phyloP scores from a whole-genome alignment of 2,797 vertebrate genomes.

The Cetoscarus ocellatus region DNA sequence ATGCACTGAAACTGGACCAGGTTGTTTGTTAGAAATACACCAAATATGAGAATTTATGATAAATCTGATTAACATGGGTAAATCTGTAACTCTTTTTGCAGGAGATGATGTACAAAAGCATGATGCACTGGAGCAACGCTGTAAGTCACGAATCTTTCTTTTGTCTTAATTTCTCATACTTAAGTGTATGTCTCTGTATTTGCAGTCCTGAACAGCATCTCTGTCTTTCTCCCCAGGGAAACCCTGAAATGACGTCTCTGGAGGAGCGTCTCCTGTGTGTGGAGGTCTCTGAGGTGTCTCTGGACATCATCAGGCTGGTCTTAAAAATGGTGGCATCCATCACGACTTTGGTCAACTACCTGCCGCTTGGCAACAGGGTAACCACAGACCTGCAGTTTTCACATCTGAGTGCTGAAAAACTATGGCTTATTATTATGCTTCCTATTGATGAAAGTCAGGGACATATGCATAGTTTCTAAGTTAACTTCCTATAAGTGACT shows the following conservation, averaged over 20 bases:
- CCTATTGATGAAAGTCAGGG: too few relatives aligned
- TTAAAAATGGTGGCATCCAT: constrained; percentile 24
- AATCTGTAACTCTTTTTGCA: constrained; percentile 21
- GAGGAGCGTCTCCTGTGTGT: constrained; percentile 58
- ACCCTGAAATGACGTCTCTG: neutral
- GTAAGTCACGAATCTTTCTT: constrained; percentile 47
- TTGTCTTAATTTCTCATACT: neutral
- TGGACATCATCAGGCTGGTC: neutral
- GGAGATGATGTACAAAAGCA: constrained; percentile 53
- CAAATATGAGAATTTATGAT: too few relatives aligned
- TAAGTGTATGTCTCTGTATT: neutral
- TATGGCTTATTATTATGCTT: too few relatives aligned
- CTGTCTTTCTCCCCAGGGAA: constrained; percentile 22
- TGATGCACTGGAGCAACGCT: constrained; percentile 59
- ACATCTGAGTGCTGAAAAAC: too few relatives aligned
- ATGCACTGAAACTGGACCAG: too few relatives aligned
- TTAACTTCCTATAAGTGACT: too few relatives aligned
- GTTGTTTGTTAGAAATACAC: too few relatives aligned
- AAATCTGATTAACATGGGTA: too few relatives aligned
- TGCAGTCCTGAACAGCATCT: neutral
- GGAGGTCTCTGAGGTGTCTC: neutral
- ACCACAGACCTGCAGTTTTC: neutral
- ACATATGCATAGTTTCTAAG: too few relatives aligned
- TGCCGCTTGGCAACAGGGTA: constrained; percentile 73
- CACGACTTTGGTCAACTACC: constrained; percentile 31